Evolutionary conservation across 2,113 vertebrate genomes (phyloP).

Genomic region (Mirounga angustirostris): DNA sequence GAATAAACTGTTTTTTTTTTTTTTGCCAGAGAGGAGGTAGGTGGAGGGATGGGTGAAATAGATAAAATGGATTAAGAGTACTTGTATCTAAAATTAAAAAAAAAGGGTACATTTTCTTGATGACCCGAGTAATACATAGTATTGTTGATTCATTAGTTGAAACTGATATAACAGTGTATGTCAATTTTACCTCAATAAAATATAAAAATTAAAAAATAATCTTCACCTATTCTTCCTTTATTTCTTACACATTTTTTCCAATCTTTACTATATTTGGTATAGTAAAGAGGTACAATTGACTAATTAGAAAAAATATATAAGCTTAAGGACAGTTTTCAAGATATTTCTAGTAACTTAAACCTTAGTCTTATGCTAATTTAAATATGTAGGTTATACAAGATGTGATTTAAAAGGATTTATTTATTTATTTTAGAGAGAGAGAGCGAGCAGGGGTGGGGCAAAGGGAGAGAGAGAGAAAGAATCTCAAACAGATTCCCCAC

Average conservation of each 20-base stretch:
- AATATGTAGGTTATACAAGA: neutral
- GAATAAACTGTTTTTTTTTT: neutral
- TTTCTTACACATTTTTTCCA: neutral
- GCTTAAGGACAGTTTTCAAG: neutral
- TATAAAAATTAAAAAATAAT: neutral
- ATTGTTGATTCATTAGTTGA: neutral
- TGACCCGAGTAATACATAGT: neutral
- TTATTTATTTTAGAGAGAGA: neutral
- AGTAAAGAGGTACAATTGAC: neutral
- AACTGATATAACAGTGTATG: neutral
- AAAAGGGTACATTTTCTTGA: neutral
- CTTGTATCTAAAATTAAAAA: neutral
- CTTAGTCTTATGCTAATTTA: neutral
- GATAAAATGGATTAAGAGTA: neutral
- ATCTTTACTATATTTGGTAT: neutral
- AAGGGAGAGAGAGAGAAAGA: neutral
- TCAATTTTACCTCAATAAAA: neutral
- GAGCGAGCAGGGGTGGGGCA: neutral
- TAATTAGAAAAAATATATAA: neutral
- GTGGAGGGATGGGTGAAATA: neutral
- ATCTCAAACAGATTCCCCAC: neutral
- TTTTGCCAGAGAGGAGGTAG: neutral
- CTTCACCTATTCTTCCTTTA: neutral
- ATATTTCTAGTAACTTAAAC: neutral
- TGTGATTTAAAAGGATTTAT: neutral